Conservation (phyloP, 2,113 vertebrate genomes). For the Pseudonaja textilis region DNA sequence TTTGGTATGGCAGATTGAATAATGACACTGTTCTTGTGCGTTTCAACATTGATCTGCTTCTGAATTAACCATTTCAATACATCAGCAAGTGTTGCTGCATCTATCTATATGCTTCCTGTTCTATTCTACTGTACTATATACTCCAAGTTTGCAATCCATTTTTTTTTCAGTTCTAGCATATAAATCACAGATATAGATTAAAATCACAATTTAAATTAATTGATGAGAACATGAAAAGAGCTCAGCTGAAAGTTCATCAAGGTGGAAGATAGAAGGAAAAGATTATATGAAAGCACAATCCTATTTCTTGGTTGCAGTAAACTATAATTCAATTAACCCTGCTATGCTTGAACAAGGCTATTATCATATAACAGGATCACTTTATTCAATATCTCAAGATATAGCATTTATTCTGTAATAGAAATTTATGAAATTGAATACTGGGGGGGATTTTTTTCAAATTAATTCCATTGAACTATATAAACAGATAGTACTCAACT, state of each 20-base stretch:
- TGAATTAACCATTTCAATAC: background rate
- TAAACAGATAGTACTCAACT: background rate
- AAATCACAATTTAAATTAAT: background rate
- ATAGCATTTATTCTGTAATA: conserved; percentile 16
- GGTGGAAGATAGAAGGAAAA: background rate
- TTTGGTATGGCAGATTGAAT: background rate
- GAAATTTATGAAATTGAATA: conserved; percentile 34
- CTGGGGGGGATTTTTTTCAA: conserved; percentile 42
- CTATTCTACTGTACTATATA: background rate
- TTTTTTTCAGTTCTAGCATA: background rate
- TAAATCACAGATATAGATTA: background rate
- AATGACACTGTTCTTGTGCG: conserved; percentile 13
- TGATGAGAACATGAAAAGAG: background rate
- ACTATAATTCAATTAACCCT: background rate
- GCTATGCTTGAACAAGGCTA: background rate
- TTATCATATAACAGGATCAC: background rate
- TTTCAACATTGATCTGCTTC: background rate
- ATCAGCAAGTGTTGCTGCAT: background rate
- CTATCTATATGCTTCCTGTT: background rate
- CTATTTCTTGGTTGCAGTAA: background rate
- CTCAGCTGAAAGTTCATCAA: background rate
- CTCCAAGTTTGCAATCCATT: background rate
- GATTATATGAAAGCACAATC: background rate
- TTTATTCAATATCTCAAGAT: conserved; percentile 4
- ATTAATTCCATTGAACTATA: conserved; percentile 55